Evolutionary conservation across 2,888 invertebrate species (phyloP), one percentile per base, ranked within the genome.

Genomic region (Opisthograptis luteolata): DNA sequence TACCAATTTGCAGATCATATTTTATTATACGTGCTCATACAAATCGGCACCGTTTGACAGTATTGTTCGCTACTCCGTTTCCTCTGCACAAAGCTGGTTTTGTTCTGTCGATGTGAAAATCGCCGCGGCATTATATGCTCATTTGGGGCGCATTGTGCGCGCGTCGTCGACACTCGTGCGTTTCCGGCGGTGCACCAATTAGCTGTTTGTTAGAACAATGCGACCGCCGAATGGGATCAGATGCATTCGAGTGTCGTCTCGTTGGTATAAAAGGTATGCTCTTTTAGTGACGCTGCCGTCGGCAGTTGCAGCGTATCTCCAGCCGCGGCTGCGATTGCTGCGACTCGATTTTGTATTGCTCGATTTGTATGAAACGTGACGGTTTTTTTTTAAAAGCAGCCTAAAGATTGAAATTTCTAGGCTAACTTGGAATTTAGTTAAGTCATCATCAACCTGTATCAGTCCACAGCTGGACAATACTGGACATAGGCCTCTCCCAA

Each of bases 41-140:
- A 85, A 84, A 69, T 80, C 85, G 85, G 85, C 60, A 53, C 56
- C 68, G 81, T 82, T 85, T 84, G 81, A 77, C 76, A 76, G 81
- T 81, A 70, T 69, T 68, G 63, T 65, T 66, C 71, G 62, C 62
- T 68, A 66, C 71, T 60, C 65, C 68, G 67, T 65, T 76, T 72
- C 72, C 72, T 70, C 57, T 48, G 55, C 55, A 76, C 75, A 78
- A 78, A 67, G 62, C 59, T 74, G 74, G 79, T 74, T 78, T 75
- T 27, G 35, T 35, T 35, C 22, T 75, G 80, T 77, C 76, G 76
- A 79, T 74, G 74, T 73, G 69, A 69, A 66, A 62, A 65, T 62
- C 66, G 63, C 68, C 68, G 73, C 70, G 55, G 59, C 71, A 84
- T 83, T 84, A 81, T 85, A 79, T 79, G 85, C 79, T 85, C 85